Conservation (phyloP, 1,140 invertebrate genomes). For the Pachypsylla venusta region DNA sequence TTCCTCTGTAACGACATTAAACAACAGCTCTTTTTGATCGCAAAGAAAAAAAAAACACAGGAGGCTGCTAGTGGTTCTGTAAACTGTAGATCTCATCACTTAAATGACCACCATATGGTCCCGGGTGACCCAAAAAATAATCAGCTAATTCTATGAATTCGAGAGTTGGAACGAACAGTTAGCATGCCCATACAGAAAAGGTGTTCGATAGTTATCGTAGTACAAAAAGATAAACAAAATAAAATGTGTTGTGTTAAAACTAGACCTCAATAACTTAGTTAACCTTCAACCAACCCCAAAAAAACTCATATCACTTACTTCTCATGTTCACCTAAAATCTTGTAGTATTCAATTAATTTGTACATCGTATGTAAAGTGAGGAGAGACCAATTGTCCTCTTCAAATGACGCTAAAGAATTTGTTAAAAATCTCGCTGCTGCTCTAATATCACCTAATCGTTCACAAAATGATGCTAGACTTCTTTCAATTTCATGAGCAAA, state of each 20-base stretch:
- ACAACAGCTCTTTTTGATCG: too few relatives aligned
- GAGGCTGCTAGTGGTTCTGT: too few relatives aligned
- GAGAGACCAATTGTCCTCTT: conserved; percentile 69
- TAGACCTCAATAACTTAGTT: conserved; percentile 8
- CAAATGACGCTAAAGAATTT: conserved; percentile 71
- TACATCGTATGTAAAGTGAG: conserved; percentile 65
- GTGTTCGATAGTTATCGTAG: background rate
- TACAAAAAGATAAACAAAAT: conserved; percentile 2
- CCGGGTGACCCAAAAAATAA: too few relatives aligned
- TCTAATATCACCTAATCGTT: conserved; percentile 65
- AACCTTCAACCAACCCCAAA: too few relatives aligned
- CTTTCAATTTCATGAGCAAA: conserved; percentile 74
- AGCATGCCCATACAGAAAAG: conserved; percentile 12
- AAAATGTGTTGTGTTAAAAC: background rate
- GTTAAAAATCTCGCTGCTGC: conserved; percentile 78
- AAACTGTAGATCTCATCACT: too few relatives aligned
- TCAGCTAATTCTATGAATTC: too few relatives aligned
- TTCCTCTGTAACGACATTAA: too few relatives aligned
- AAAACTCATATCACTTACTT: conserved; percentile 31
- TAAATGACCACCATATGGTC: too few relatives aligned
- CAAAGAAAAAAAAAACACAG: too few relatives aligned
- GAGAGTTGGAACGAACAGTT: conserved; percentile 2
- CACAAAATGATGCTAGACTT: conserved; percentile 80
- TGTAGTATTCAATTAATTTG: conserved; percentile 72
- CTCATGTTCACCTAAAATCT: conserved; percentile 54